These are phyloP conservation scores for Psilanteris sp. DNA, from an alignment of 1,140 invertebrate genomes.

Conservation along the genomic window DNA sequence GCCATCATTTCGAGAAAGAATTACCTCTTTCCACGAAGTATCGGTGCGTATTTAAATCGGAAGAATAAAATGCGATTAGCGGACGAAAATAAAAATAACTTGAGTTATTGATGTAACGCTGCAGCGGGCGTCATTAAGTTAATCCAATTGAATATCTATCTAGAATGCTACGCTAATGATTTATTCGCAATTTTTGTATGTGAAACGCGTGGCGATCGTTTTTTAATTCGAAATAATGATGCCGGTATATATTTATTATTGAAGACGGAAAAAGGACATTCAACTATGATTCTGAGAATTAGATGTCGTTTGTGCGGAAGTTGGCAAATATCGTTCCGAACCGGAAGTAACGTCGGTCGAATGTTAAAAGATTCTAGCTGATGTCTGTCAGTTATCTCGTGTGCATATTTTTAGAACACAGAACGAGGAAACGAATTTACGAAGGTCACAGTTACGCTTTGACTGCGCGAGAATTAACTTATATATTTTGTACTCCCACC, in stretches of 20 bases:
- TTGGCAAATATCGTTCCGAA: constrained; percentile 43
- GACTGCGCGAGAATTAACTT: constrained; percentile 2
- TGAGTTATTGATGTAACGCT: no score
- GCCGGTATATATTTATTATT: background rate
- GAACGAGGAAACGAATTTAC: constrained; percentile 60
- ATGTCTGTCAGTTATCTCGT: constrained; percentile 50
- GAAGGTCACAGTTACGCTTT: constrained; percentile 44
- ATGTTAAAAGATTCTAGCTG: constrained; percentile 54
- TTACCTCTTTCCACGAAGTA: no score
- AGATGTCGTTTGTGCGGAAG: constrained; percentile 34
- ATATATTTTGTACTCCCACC: background rate
- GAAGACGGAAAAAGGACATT: constrained; percentile 14
- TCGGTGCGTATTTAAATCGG: no score
- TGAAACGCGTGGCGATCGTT: no score
- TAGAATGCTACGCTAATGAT: background rate
- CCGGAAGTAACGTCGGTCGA: constrained; percentile 50
- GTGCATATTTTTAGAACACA: constrained; percentile 61
- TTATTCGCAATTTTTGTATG: no score
- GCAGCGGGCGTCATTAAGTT: constrained; percentile 15
- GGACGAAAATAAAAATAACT: constrained; percentile 46
- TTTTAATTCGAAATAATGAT: no score
- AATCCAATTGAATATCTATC: constrained; percentile 12
- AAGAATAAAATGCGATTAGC: no score
- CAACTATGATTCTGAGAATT: constrained; percentile 40
- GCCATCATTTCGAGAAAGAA: no score